These are phyloP conservation scores for Acronicta alni DNA, from an alignment of 2,888 invertebrate genomes.

Conservation along the genomic window DNA sequence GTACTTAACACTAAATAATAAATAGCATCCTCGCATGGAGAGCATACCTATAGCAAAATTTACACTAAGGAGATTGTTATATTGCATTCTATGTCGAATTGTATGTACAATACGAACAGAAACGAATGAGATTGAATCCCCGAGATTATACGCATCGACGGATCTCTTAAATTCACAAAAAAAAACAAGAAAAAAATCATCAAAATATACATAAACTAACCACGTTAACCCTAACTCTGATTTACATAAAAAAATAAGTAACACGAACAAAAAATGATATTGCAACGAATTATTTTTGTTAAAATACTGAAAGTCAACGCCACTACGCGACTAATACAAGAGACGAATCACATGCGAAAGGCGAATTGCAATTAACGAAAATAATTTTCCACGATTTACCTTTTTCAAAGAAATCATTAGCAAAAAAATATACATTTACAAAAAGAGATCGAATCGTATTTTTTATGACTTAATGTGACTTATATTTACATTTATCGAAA, in stretches of 20 bases:
- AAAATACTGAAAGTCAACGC: conserved; percentile 70
- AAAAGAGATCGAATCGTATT: conserved; percentile 87
- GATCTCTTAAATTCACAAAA: conserved; percentile 73
- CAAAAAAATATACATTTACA: conserved; percentile 88
- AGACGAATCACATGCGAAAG: conserved; percentile 65
- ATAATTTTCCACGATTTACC: conserved; percentile 58
- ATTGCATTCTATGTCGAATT: conserved; percentile 81
- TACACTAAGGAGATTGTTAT: conserved; percentile 86
- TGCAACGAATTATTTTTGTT: conserved; percentile 81
- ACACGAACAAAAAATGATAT: conserved; percentile 81
- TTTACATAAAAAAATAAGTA: conserved; percentile 86
- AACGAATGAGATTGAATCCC: conserved; percentile 86
- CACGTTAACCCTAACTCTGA: conserved; percentile 81
- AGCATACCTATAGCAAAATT: conserved; percentile 84
- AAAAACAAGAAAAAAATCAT: conserved; percentile 64
- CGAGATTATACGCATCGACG: conserved; percentile 84
- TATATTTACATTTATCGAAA: conserved; percentile 88
- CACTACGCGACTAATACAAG: conserved; percentile 59
- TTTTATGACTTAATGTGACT: conserved; percentile 87
- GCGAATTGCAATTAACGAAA: conserved; percentile 64
- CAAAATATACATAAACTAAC: conserved; percentile 88
- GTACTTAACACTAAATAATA: conserved; percentile 88
- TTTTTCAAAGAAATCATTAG: conserved; percentile 75
- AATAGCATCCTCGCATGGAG: conserved; percentile 84
- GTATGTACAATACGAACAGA: conserved; percentile 80